Evolutionary conservation across 1,140 invertebrate species (phyloP), one percentile per base, ranked within the genome.

Genomic region (Conopomorpha cramerella): DNA sequence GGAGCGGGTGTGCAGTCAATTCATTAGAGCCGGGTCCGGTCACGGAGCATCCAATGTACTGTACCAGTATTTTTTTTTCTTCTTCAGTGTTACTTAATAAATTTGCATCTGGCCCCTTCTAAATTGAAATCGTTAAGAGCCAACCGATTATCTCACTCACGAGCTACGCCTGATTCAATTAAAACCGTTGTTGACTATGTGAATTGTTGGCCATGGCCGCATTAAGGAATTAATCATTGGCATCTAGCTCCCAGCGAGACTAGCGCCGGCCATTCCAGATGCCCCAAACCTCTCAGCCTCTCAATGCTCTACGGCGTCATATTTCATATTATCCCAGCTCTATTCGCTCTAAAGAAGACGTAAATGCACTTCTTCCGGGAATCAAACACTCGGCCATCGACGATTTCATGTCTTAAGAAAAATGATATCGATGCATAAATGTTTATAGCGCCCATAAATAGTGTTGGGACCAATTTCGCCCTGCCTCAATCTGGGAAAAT

Each of bases 381-480:
- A 23, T 15, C 12, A 32, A 16, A 16, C 4, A 7, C 13, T 11
- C 12, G 15, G 14, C 6, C 30, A 32, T 30, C 28, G 28, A 30
- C 12, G 11, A 32, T 57, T 58, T 45, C 34, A 46, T 16, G 46
- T 49, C 43, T 42, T 56, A 55, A 56, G 53, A 49, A 57, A 63
- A 51, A 50, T 50, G 50, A 55, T 53, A 57, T 36, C 32, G 36
- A 41, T 44, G 38, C 46, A 57, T 62, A 56, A 59, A 57, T 55
- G 52, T 57, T 63, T 59, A 57, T 52, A 32, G 38, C 30, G 28
- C 35, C 45, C 45, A 48, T 63, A 58, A 60, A 63, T 47, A 49
- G 34, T 34, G 30, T 13, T 42, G 38, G 34, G 41, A 11, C 47
- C 41, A 51, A 55, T 49, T 55, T 53, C 27, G 47, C 37, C 43